Evolutionary conservation across 2,888 invertebrate species (phyloP), one percentile per base, ranked within the genome.

Genomic region (Cheilosia vulpina): DNA sequence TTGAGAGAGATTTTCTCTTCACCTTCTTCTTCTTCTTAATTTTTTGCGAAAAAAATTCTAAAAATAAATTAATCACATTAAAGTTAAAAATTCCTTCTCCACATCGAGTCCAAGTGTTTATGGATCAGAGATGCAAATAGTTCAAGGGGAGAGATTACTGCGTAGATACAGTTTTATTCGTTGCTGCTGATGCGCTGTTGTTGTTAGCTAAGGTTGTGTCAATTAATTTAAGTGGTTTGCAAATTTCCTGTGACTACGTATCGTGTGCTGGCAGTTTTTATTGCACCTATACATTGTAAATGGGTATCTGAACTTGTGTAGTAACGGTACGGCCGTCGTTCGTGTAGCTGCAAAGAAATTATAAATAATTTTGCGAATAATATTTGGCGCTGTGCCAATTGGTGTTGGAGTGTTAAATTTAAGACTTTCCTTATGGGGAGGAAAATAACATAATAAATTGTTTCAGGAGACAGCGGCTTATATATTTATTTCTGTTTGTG

Each of bases 211-310:
- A 45, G 60, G 71, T 80, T 76, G 76, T 71, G 58, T 80, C 76
- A 76, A 85, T 80, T 85, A 80, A 72, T 80, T 85, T 85, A 85
- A 80, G 76, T 85, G 85, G 85, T 80, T 71, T 60, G 80, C 38
- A 71, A 76, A 76, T 85, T 76, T 85, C 75, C 65, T 78, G 60
- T 66, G 75, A 79, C 68, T 17, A 17, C 9, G 13, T 38, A 38
- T 34, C 52, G 50, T 17, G 43, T 21, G 11, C 6, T 53, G 27
- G 9, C 11, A 62, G 0, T 45, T 45, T 72, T 72, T 38, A 55
- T 65, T 65, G 57, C 50, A 43, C 55, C 31, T 47, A 38, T 38
- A 27, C 15, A 27, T 5, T 15, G 13, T 24, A 24, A 27, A 52
- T 52, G 5, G 21, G 34, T 41, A 47, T 55, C 55, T 66, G 47